Percentiles rank a stretch among this genome's conserved stretches.
Conservation (phyloP, 2,113 vertebrate genomes). For the Engystomops pustulosus region DNA sequence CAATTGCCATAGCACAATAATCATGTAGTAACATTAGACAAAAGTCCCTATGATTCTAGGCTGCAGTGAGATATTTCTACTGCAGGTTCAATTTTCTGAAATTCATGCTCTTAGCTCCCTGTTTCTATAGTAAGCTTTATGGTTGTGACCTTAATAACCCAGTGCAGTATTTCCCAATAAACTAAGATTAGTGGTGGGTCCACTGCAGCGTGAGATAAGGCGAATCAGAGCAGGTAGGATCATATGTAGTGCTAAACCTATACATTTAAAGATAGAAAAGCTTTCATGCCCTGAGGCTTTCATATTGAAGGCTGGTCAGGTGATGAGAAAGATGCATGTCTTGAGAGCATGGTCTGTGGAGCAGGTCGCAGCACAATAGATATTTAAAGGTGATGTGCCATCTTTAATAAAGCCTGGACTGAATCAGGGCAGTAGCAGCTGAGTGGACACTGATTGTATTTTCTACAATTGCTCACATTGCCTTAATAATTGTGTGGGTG, state of each 20-base stretch:
- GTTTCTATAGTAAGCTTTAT: not conserved
- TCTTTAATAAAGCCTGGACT: constrained; percentile 42
- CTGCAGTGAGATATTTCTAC: not conserved
- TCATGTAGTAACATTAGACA: too few relatives aligned
- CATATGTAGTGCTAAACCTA: not conserved
- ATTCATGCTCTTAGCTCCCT: not conserved
- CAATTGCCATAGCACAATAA: too few relatives aligned
- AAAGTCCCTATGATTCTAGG: not conserved
- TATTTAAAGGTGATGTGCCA: constrained; percentile 42
- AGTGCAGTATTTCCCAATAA: constrained; percentile 43
- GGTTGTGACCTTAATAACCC: not conserved
- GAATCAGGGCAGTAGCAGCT: constrained; percentile 32
- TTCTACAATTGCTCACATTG: constrained; percentile 18
- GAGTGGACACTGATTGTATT: constrained; percentile 52
- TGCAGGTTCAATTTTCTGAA: constrained; percentile 15
- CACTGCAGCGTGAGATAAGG: constrained; percentile 6
- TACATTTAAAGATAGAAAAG: constrained; percentile 5
- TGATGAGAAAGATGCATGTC: constrained; percentile 31
- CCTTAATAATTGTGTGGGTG: not conserved
- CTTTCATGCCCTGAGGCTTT: constrained; percentile 27
- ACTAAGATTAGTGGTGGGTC: constrained; percentile 14
- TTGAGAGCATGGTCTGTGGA: constrained; percentile 36
- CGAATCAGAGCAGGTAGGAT: constrained; percentile 3
- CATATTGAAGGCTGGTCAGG: constrained; percentile 25
- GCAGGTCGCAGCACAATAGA: constrained; percentile 36